A percentile compares a stretch with the other conserved stretches of the same genome.
phyloP scores from a whole-genome alignment of 30 jellyfish, hydroid and myxozoan species.

The Chrysaora quinquecirrha region DNA sequence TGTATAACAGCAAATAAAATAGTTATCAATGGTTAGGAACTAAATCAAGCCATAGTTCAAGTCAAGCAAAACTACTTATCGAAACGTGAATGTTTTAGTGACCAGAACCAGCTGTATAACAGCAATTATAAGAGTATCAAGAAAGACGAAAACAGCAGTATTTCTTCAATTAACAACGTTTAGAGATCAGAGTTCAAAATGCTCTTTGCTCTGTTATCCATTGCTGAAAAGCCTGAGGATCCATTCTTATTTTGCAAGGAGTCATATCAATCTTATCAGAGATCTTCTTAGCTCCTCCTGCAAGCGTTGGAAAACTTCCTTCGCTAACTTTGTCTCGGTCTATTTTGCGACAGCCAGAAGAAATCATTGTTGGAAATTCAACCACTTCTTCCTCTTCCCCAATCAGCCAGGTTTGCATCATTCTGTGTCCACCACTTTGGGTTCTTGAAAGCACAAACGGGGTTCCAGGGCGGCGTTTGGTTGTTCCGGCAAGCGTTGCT shows the following conservation, averaged over 20 bases:
- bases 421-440: not conserved
- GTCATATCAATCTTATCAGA: not conserved
- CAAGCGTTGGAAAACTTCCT: not conserved
- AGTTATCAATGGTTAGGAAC: no score
- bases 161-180: no score
- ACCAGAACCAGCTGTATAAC: no score
- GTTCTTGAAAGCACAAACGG: not conserved
- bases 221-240: not conserved
- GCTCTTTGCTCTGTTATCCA: constrained; percentile 4
- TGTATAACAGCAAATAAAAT: no score
- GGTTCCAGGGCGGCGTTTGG: not conserved
- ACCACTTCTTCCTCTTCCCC: not conserved
- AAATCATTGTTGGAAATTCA: not conserved
- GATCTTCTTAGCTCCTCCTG: not conserved
- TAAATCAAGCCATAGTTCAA: no score
- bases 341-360: not conserved
- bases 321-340: not conserved
- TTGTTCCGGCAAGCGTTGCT: not conserved
- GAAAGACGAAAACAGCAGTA: no score
- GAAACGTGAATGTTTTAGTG: no score
- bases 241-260: not conserved
- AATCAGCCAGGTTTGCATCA: not conserved
- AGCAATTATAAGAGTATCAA: no score
- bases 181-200: no score
- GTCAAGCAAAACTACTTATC: no score